phyloP scores from a whole-genome alignment of 1,140 invertebrate genomes.

The Meteorus sp. region DNA sequence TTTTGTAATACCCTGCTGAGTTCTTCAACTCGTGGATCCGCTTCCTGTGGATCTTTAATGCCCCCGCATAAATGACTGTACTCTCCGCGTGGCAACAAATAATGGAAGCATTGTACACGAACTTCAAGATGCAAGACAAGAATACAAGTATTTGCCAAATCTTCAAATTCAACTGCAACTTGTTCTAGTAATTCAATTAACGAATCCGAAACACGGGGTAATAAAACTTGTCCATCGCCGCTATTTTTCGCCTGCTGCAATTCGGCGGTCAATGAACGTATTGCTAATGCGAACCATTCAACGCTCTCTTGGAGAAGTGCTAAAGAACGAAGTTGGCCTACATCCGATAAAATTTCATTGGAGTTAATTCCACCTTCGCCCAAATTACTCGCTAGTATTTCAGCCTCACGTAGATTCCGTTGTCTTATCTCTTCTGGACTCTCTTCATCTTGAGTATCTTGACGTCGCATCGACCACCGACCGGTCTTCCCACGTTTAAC shows the following conservation, averaged over 20 bases:
- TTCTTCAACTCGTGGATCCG: constrained; percentile 80
- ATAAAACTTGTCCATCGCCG: constrained; percentile 39
- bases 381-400: constrained; percentile 87
- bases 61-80: constrained; percentile 57
- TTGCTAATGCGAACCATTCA: constrained; percentile 62
- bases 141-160: constrained; percentile 87
- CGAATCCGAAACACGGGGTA: constrained; percentile 46
- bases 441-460: constrained; percentile 66
- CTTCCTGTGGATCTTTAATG: constrained; percentile 67
- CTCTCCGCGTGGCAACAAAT: constrained; percentile 74
- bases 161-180: constrained; percentile 81
- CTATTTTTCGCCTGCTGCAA: constrained; percentile 38
- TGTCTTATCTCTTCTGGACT: constrained; percentile 77
- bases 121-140: constrained; percentile 90
- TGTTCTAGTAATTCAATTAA: constrained; percentile 47
- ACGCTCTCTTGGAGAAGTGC: constrained; percentile 91
- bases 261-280: constrained; percentile 39
- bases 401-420: constrained; percentile 85
- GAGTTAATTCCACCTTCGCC: constrained; percentile 81
- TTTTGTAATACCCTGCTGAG: constrained; percentile 76
- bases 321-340: constrained; percentile 76
- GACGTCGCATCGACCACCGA: constrained; percentile 52
- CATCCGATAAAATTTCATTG: constrained; percentile 82
- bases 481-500: constrained; percentile 39
- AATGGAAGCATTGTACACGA: constrained; percentile 93